These are phyloP conservation scores for Euura lappo DNA, from an alignment of 1,140 invertebrate genomes.

Conservation along the genomic window DNA sequence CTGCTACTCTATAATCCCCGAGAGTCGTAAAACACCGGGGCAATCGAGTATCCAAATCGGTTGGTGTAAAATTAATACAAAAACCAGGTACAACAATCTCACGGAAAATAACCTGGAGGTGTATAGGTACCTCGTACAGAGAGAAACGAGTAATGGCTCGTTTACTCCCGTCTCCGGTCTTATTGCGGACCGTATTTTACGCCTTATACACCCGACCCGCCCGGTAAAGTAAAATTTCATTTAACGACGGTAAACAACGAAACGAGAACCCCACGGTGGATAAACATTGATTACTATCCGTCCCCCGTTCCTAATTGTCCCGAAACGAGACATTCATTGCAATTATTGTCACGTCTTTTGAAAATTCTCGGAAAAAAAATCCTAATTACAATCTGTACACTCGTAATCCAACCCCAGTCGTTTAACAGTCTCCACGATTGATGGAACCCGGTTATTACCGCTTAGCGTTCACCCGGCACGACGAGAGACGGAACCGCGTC, in stretches of 20 bases:
- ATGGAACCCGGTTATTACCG: too few relatives aligned
- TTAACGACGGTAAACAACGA: neutral
- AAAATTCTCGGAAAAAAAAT: too few relatives aligned
- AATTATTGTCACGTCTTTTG: neutral
- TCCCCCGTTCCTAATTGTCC: neutral
- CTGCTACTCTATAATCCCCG: neutral
- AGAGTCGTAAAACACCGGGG: neutral
- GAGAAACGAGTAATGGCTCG: neutral
- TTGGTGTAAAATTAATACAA: too few relatives aligned
- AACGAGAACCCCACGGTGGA: neutral
- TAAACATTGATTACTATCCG: neutral
- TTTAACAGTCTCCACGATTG: too few relatives aligned
- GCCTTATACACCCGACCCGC: neutral
- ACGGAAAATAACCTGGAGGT: neutral
- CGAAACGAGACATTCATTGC: neutral
- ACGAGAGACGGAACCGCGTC: too few relatives aligned
- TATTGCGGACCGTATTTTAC: slow-evolving; percentile 1
- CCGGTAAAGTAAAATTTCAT: neutral
- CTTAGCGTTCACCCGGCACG: too few relatives aligned
- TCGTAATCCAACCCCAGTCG: too few relatives aligned
- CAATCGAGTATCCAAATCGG: too few relatives aligned
- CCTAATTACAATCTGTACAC: too few relatives aligned
- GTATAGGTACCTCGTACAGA: neutral
- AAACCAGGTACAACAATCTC: too few relatives aligned
- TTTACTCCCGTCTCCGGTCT: neutral